Conservation (phyloP, 35 echinoderm and acorn worm genomes). For the Hemicentrotus pulcherrimus region DNA sequence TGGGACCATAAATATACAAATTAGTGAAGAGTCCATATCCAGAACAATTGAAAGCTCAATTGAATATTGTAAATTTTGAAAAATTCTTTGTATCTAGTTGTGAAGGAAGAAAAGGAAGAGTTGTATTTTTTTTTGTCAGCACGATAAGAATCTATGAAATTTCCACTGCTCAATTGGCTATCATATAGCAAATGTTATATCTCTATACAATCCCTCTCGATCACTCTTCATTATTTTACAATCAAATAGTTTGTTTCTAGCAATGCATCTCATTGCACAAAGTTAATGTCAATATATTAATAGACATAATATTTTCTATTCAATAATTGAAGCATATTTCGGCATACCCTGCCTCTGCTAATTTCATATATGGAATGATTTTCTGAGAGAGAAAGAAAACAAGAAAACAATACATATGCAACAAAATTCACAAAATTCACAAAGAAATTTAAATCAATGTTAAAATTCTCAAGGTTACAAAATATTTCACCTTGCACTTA, state of each 20-base stretch:
- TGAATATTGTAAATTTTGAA: constrained; percentile 42
- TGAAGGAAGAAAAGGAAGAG: constrained; percentile 50
- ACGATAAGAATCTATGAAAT: constrained; percentile 45
- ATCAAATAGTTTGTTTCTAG: constrained; percentile 16
- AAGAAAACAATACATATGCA: constrained; percentile 44
- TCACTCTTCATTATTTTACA: constrained; percentile 54
- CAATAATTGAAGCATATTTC: constrained; percentile 47
- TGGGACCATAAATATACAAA: constrained; percentile 58
- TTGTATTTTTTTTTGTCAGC: constrained; percentile 19
- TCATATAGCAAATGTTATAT: constrained; percentile 52
- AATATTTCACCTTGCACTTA: constrained; percentile 36
- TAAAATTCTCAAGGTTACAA: constrained; percentile 34
- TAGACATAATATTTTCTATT: constrained; percentile 56
- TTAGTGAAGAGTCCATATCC: constrained; percentile 20
- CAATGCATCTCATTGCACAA: constrained; percentile 50
- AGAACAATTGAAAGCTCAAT: constrained; percentile 52
- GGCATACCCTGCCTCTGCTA: constrained; percentile 55
- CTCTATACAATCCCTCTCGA: constrained; percentile 46
- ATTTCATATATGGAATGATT: constrained; percentile 50
- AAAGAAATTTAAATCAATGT: constrained; percentile 53
- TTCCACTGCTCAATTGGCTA: constrained; percentile 41
- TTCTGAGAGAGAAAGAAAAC: constrained; percentile 37
- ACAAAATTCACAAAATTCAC: constrained; percentile 54
- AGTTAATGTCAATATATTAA: constrained; percentile 55
- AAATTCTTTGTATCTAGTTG: constrained; percentile 31